Percentiles rank a stretch among this genome's conserved stretches.
Conservation (phyloP, 2,113 vertebrate species). For the Mustelus asterias region DNA sequence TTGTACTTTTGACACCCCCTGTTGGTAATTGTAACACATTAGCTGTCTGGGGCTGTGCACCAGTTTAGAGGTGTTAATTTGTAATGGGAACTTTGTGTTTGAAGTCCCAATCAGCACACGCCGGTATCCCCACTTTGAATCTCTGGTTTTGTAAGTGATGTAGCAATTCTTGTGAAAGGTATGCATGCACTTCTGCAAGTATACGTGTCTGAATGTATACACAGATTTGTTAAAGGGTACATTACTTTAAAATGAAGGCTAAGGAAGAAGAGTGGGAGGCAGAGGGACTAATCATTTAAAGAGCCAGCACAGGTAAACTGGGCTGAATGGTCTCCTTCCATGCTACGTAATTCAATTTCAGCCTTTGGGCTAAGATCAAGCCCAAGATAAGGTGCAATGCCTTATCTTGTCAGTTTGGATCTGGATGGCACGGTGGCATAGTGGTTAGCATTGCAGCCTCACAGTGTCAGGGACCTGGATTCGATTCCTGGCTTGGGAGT, state of each 20-base stretch:
- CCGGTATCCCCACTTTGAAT: background rate
- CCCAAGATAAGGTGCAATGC: too few relatives aligned
- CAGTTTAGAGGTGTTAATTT: background rate
- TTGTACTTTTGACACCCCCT: constrained; percentile 26
- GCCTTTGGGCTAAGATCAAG: too few relatives aligned
- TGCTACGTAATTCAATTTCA: too few relatives aligned
- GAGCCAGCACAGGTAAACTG: background rate
- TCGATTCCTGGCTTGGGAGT: too few relatives aligned
- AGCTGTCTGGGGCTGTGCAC: background rate
- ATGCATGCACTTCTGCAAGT: background rate
- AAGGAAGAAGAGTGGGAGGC: background rate
- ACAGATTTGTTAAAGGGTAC: background rate
- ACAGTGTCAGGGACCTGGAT: too few relatives aligned
- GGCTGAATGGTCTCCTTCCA: background rate
- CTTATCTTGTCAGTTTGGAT: too few relatives aligned
- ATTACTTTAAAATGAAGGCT: too few relatives aligned
- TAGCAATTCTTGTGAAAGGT: background rate
- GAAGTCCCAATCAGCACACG: background rate
- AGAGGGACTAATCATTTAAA: background rate
- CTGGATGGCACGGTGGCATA: too few relatives aligned
- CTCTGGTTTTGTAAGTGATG: background rate
- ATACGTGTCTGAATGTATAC: background rate
- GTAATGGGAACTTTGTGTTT: background rate
- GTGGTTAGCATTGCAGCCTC: too few relatives aligned
- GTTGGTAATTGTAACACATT: constrained; percentile 19